Evolutionary conservation across 2,113 vertebrate genomes (phyloP).

Genomic region (Corydoras maculifer): DNA sequence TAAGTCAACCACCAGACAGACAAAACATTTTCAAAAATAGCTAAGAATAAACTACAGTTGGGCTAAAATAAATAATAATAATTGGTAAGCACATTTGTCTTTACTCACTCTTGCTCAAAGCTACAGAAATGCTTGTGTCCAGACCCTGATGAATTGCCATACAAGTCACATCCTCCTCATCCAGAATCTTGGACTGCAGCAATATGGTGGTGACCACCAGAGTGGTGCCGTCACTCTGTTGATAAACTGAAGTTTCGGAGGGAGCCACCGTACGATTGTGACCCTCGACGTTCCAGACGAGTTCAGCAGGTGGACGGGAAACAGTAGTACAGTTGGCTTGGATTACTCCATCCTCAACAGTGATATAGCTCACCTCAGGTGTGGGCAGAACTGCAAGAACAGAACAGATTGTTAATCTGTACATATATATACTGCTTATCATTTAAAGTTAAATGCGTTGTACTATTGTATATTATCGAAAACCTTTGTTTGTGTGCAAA

Average conservation of each 20-base stretch:
- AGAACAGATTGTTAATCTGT: neutral
- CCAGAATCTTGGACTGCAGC: constrained; percentile 47
- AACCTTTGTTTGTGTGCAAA: too few relatives aligned
- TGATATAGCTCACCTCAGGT: constrained; percentile 35
- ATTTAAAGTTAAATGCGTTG: too few relatives aligned
- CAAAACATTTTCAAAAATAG: too few relatives aligned
- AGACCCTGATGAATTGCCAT: constrained; percentile 59
- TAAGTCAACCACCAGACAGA: too few relatives aligned
- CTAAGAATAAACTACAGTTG: neutral
- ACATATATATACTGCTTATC: too few relatives aligned
- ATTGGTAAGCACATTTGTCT: neutral
- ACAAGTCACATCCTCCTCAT: constrained; percentile 52
- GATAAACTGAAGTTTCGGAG: constrained; percentile 34
- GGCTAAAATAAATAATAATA: neutral
- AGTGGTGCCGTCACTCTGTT: constrained; percentile 61
- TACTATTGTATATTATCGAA: too few relatives aligned
- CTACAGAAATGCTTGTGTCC: constrained; percentile 44
- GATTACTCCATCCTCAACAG: constrained; percentile 16
- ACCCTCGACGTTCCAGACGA: constrained; percentile 44
- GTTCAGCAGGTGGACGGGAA: constrained; percentile 35
- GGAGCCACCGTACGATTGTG: constrained; percentile 42
- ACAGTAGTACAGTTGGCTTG: constrained; percentile 44
- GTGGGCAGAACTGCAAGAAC: constrained; percentile 35
- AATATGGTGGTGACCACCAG: constrained; percentile 60
- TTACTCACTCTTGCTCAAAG: constrained; percentile 47